These are phyloP conservation scores for Metridium senile DNA, from an alignment of 92 coral and sea anemone species.

Conservation along the genomic window DNA sequence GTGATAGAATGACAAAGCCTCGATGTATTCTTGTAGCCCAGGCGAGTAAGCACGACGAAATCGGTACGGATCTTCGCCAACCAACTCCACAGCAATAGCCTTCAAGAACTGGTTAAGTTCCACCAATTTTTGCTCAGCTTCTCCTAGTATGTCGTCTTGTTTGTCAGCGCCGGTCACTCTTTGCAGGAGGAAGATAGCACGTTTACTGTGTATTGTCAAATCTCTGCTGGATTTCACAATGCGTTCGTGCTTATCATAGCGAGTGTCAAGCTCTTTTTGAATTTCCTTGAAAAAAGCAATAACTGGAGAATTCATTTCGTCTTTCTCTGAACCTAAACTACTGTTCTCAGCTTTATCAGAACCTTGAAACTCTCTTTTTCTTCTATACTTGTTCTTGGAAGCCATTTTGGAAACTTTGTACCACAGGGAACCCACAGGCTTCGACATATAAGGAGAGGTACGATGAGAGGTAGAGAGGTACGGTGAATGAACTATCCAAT, in stretches of 20 bases:
- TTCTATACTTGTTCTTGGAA: slow-evolving; percentile 28
- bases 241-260: slow-evolving; percentile 91
- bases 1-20: slow-evolving; percentile 79
- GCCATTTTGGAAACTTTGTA: slow-evolving; percentile 36
- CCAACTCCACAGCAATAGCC: slow-evolving; percentile 79
- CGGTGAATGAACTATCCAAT: slow-evolving; percentile 30
- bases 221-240: slow-evolving; percentile 94
- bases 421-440: neutral
- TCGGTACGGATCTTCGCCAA: slow-evolving; percentile 75
- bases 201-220: slow-evolving; percentile 89
- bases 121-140: slow-evolving; percentile 78
- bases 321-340: slow-evolving; percentile 32
- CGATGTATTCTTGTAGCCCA: slow-evolving; percentile 91
- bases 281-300: slow-evolving; percentile 59
- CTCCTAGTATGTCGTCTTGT: slow-evolving; percentile 58
- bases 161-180: slow-evolving; percentile 71
- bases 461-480: slow-evolving; percentile 29
- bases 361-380: slow-evolving; percentile 39
- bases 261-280: slow-evolving; percentile 79
- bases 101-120: slow-evolving; percentile 71
- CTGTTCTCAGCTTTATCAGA: slow-evolving; percentile 23
- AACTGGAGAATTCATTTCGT: slow-evolving; percentile 66
- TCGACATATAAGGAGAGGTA: neutral
- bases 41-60: slow-evolving; percentile 86
- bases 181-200: slow-evolving; percentile 79